phyloP scores from a whole-genome alignment of 1,140 invertebrate genomes.

The Megathymus violae region DNA sequence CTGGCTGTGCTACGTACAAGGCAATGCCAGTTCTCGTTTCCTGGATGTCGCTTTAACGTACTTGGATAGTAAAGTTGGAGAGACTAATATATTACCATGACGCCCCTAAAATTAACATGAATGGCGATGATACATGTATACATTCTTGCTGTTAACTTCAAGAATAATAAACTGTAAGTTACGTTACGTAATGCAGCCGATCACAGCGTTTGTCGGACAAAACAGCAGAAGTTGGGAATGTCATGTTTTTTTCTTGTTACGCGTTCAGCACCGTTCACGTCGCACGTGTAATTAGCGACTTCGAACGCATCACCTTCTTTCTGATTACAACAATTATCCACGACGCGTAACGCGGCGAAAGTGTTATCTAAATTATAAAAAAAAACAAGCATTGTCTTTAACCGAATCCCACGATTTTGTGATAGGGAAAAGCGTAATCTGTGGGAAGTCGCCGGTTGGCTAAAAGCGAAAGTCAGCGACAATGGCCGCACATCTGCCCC shows the following conservation, averaged over 20 bases:
- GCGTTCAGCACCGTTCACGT: slow-evolving; percentile 6
- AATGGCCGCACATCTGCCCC: slow-evolving; percentile 53
- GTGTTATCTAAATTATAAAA: slow-evolving; percentile 66
- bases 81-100: too few species aligned
- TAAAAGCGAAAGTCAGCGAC: slow-evolving; percentile 69
- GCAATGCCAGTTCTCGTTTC: too few species aligned
- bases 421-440: slow-evolving; percentile 75
- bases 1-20: too few species aligned
- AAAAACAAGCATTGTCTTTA: slow-evolving; percentile 67
- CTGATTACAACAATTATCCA: slow-evolving; percentile 63
- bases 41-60: too few species aligned
- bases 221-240: not conserved
- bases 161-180: too few species aligned
- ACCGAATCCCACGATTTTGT: slow-evolving; percentile 68
- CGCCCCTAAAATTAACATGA: too few species aligned
- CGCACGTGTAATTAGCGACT: slow-evolving; percentile 51
- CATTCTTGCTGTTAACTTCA: too few species aligned
- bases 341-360: slow-evolving; percentile 65
- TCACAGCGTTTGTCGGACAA: slow-evolving; percentile 17
- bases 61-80: too few species aligned
- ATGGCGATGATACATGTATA: too few species aligned
- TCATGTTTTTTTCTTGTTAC: slow-evolving; percentile 6
- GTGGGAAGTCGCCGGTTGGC: slow-evolving; percentile 57
- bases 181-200: too few species aligned
- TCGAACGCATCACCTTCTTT: slow-evolving; percentile 47